Base-by-base conservation (phyloP, 53 echinoderm and acorn worm species). In the Paracentrotus lividus region DNA sequence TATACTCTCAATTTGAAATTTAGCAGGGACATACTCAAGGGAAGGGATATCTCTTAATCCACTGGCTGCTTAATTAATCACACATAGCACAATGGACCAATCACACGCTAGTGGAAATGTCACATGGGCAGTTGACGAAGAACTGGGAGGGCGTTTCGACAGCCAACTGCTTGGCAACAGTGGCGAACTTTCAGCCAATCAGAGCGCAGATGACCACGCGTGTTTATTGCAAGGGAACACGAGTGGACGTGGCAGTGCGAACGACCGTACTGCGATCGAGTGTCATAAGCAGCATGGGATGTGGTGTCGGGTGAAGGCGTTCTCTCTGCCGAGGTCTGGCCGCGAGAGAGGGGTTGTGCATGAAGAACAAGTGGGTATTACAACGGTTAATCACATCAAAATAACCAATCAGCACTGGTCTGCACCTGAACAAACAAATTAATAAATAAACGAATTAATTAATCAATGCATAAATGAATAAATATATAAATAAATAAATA, bases 181-280 rank as follows among this genome's bases (percentile, higher is more conserved):
- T 16, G 24, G 47, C 44, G 33, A 81, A 81, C 81, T 81, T 81
- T 81, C 81, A 45, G 26, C 81, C 81, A 81, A 81, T 81, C 81
- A 81, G 81, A 81, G 81, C 49, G 81, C 47, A 3, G 81, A 23
- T 81, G 81, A 81, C 26, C n/a, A 27, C 24, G 0, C 10, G 47
- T 16, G 49, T 27, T 47, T 81, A 43, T 47, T 47, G 44, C 45
- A 47, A 24, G 81, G 27, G 8, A 12, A 32, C 32, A 9, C 67
- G 31, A 33, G 44, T 23, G 15, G 34, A 72, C 15, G 38, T 8
- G 2, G 44, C 43, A 24, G 7, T 14, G 6, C n/a, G 9, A 2
- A 26, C 27, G 81, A 9, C 4, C 8, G 44, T 10, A 47, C 81
- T n/a, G 44, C 26, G 26, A 34, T 2, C 24, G 81, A 43, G 81